phyloP scores from a whole-genome alignment of 2,113 vertebrate species.

The Noturus placidus region DNA sequence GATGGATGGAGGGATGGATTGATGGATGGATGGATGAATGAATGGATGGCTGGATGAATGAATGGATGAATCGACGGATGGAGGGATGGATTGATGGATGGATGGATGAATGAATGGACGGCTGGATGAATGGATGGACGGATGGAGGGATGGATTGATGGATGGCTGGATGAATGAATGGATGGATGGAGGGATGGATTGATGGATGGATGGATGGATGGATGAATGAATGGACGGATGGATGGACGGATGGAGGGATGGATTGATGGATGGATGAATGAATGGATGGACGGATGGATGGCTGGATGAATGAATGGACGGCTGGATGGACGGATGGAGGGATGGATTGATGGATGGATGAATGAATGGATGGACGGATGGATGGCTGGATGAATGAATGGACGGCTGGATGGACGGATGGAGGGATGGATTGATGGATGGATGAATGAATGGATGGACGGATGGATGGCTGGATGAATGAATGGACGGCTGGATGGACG shows the following conservation, averaged over 20 bases:
- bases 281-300: not conserved
- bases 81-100: not conserved
- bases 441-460: not conserved
- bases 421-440: not conserved
- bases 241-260: not conserved
- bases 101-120: not conserved
- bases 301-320: not conserved
- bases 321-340: not conserved
- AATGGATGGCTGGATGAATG: not conserved
- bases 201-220: not conserved
- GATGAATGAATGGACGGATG: not conserved
- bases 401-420: not conserved
- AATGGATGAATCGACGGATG: no score
- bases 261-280: no score
- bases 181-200: not conserved
- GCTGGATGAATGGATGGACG: not conserved
- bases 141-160: not conserved
- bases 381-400: not conserved
- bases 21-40: not conserved
- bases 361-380: not conserved
- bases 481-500: not conserved
- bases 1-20: not conserved
- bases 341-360: not conserved
- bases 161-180: not conserved
- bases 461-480: not conserved